Base-by-base conservation (phyloP, 2,797 vertebrate species). In the Synanceia verrucosa region DNA sequence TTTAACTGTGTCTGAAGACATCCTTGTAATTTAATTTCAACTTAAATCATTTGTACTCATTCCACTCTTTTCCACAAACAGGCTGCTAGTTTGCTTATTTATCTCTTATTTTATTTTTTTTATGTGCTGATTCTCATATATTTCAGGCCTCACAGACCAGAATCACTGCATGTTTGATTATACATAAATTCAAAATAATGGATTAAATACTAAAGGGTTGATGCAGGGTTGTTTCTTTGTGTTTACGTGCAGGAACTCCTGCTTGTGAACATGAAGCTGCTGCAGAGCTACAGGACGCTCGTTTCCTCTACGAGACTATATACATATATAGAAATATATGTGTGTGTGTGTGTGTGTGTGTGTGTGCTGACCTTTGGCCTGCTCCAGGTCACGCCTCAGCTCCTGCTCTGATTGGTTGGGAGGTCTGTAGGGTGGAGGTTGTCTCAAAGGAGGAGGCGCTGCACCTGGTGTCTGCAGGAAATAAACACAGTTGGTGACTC, bases 381-480 rank as follows among this genome's bases (percentile, higher is more conserved):
- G 62, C 43, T 85, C 51, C 71, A 82, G 67, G 29, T 86, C 87
- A 3, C 74, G 60, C 11, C 19, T 63, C 60, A 58, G n/a, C 69
- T 81, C 77, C 13, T 28, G 47, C 13, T 87, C 78, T 52, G 82
- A 81, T 58, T 82, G 86, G 82, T 36, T 74, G 47, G 88, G 89
- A 13, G 89, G 82, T 50, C 78, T 85, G 85, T 92, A 91, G 28
- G 90, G 88, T 0, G 90, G 91, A 3, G 89, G 89, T 64, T 79
- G 81, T 57, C 88, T 85, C 21, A 41, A 21, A 19, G 82, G 73
- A 39, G 83, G 71, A 5, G 39, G 61, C 16, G 70, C 48, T 19
- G 33, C 34, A 10, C 41, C 79, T 26, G 79, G 48, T 10, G 41
- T 72, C 88, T 88, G 60, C 34, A 16, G 33, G 7, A 39, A 61